Conservation (phyloP, 2,113 vertebrate species). For the Odontesthes bonariensis region DNA sequence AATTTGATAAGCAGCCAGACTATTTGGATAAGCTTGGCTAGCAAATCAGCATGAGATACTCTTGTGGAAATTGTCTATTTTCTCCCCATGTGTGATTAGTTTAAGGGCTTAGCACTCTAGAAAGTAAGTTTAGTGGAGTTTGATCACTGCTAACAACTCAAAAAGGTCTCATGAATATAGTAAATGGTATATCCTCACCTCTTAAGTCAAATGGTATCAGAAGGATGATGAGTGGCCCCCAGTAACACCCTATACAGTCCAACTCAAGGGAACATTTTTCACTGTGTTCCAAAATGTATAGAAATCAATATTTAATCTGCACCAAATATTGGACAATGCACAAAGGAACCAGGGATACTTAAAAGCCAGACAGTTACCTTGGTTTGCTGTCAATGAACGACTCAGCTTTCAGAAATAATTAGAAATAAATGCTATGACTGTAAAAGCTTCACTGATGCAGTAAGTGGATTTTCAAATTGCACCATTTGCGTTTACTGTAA, state of each 20-base stretch:
- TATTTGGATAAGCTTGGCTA: constrained; percentile 68
- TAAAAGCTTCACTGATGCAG: constrained; percentile 49
- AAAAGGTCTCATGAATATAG: constrained; percentile 22
- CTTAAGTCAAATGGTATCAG: constrained; percentile 59
- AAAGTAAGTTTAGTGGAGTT: constrained; percentile 55
- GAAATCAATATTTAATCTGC: constrained; percentile 86
- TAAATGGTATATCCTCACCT: constrained; percentile 50
- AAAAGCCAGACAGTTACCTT: constrained; percentile 56
- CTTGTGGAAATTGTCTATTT: constrained; percentile 62
- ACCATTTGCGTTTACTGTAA: constrained; percentile 29
- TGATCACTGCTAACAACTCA: constrained; percentile 31
- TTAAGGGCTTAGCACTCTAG: constrained; percentile 40
- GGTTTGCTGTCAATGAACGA: constrained; percentile 61
- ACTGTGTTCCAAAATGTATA: constrained; percentile 74
- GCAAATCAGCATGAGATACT: constrained; percentile 63
- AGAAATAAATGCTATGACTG: constrained; percentile 42
- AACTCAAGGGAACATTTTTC: constrained; percentile 77
- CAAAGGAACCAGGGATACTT: constrained; percentile 67
- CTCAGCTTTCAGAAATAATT: constrained; percentile 60
- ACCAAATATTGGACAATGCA: constrained; percentile 77
- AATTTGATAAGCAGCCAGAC: constrained; percentile 73
- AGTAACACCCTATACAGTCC: constrained; percentile 67
- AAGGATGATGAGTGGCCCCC: constrained; percentile 70
- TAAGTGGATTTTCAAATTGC: constrained; percentile 46
- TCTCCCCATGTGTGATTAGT: constrained; percentile 65